Percentiles rank a stretch among this genome's conserved stretches.
phyloP scores from a whole-genome alignment of 2,888 invertebrate genomes.

The Leistus spinibarbis region DNA sequence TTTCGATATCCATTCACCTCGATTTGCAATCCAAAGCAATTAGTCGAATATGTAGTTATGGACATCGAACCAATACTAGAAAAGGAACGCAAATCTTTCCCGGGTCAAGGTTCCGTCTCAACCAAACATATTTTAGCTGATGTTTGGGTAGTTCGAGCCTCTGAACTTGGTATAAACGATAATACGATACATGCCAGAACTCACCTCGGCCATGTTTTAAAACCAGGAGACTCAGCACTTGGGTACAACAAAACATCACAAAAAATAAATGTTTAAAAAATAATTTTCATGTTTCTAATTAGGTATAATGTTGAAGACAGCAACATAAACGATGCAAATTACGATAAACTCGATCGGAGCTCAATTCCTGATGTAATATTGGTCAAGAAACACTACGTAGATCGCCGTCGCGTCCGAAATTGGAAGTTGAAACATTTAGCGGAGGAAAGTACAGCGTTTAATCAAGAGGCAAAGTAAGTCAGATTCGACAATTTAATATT shows the following conservation, averaged over 20 bases:
- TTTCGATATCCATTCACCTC: slow-evolving; percentile 88
- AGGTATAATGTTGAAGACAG: slow-evolving; percentile 89
- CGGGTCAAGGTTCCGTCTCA: slow-evolving; percentile 88
- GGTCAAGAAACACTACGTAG: slow-evolving; percentile 90
- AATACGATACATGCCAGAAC: slow-evolving; percentile 86
- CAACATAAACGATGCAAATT: slow-evolving; percentile 88
- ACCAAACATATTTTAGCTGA: slow-evolving; percentile 89
- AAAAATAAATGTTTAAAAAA: background rate
- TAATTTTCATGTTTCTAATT: slow-evolving; percentile 28
- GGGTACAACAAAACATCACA: slow-evolving; percentile 66
- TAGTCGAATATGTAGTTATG: slow-evolving; percentile 93
- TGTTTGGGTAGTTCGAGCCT: slow-evolving; percentile 89
- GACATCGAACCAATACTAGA: slow-evolving; percentile 83
- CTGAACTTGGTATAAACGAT: slow-evolving; percentile 82
- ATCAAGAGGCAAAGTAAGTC: slow-evolving; percentile 67
- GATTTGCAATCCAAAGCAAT: slow-evolving; percentile 88
- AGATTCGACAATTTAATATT: too few relatives aligned
- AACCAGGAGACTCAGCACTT: slow-evolving; percentile 89
- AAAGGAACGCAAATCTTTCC: slow-evolving; percentile 77
- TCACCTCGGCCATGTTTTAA: slow-evolving; percentile 92
- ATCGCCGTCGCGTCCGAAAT: slow-evolving; percentile 73
- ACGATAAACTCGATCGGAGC: slow-evolving; percentile 77
- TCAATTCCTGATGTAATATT: slow-evolving; percentile 87
- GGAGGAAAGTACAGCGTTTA: slow-evolving; percentile 66
- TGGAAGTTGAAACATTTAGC: slow-evolving; percentile 94